Base-by-base conservation (phyloP, 2,888 invertebrate genomes). In the Tupiocoris notatus region DNA sequence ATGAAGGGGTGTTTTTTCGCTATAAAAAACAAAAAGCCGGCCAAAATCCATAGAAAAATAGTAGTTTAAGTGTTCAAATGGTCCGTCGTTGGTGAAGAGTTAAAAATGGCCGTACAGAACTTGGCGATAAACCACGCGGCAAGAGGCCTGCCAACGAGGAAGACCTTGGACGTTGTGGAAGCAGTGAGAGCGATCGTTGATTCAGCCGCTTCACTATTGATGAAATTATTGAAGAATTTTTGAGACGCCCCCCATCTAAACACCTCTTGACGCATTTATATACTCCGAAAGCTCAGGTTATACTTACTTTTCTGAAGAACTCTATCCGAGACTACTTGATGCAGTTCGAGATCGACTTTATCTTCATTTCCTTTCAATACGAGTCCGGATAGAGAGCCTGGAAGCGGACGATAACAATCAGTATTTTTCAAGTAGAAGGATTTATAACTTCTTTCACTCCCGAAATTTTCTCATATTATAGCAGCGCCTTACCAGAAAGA, bases 311-410 rank as follows among this genome's bases (percentile, higher is more conserved):
- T 81, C 73, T 81, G 81, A n/a, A 85, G 81, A 23, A 83, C 82
- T 79, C 83, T 84, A 65, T 84, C 83, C 3, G 84, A 83, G 76
- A 85, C 83, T 1, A 85, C 67, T 86, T 84, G 1, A 85, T 87
- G 76, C 84, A 85, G 78, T 59, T 80, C 78, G 21, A 84, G 84
- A 79, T 84, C 84, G 6, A 82, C 70, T 56, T 61, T 65, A 1
- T 75, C 65, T 3, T 78, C 67, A 23, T 76, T 56, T 16, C 71
- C 59, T 0, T 70, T 70, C 70, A 70, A 20, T 1, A 64, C 75
- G 24, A 65, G 23, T 1, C 75, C 75, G 57, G 63, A 65, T 7
- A 75, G 57, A 17, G 75, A 75, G 22, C 64, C 65, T 61, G 20
- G 9, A 66, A 67, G n/a, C n/a, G n/a, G n/a, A n/a, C n/a, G n/a